Percentiles rank a stretch among this genome's conserved stretches.
phyloP scores from a whole-genome alignment of 2,113 vertebrate species.

The Notiomystis cincta region DNA sequence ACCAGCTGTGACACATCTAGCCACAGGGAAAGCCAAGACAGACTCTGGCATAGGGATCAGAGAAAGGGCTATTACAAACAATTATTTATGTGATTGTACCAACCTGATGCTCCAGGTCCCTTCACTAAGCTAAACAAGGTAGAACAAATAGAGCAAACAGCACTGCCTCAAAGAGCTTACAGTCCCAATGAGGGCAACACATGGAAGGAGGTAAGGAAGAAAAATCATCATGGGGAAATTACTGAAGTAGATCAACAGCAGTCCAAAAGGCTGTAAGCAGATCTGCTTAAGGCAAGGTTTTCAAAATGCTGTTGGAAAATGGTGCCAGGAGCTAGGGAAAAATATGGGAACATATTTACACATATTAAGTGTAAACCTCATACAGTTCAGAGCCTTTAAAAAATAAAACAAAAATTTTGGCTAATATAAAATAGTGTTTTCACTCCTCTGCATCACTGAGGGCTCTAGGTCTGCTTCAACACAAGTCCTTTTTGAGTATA shows the following conservation, averaged over 20 bases:
- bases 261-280: not conserved
- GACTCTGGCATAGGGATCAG: not conserved
- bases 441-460: not conserved
- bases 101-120: not conserved
- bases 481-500: not conserved
- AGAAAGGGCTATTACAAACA: not conserved
- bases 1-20: not conserved
- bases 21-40: not conserved
- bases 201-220: not conserved
- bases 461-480: not conserved
- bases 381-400: not conserved
- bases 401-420: not conserved
- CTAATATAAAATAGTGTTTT: not conserved
- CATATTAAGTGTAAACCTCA: rapidly evolving
- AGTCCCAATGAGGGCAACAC: not conserved
- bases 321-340: not conserved
- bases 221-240: not conserved
- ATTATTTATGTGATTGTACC: not conserved
- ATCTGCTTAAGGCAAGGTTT: not conserved
- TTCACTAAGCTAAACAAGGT: not conserved
- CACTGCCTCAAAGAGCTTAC: not conserved
- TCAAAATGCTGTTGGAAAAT: not conserved
- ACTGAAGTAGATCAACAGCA: not conserved
- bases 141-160: not conserved
- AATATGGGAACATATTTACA: not conserved